Evolutionary conservation across 1,140 invertebrate genomes (phyloP).

Genomic region (Forficula auricularia): DNA sequence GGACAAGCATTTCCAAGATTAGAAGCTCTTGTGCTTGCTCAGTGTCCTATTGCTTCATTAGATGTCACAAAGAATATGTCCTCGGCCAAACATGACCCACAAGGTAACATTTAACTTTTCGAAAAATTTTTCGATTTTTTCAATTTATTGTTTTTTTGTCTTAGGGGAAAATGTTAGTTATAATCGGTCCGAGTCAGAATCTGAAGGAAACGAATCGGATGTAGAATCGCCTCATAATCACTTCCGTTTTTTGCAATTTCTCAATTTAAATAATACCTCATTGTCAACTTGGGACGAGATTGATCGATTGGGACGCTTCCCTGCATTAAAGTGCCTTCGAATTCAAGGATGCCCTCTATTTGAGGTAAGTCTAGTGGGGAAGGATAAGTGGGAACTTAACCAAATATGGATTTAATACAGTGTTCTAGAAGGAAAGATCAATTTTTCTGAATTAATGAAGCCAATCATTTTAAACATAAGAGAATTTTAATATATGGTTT

Average conservation of each 20-base stretch:
- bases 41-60: constrained; percentile 57
- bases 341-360: constrained; percentile 41
- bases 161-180: constrained; percentile 11
- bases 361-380: constrained; percentile 38
- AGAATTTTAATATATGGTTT: too few relatives aligned
- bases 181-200: constrained; percentile 21
- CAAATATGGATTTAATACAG: too few relatives aligned
- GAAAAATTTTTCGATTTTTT: too few relatives aligned
- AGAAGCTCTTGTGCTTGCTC: constrained; percentile 65
- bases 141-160: too few relatives aligned
- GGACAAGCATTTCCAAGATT: constrained; percentile 69
- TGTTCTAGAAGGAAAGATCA: too few relatives aligned
- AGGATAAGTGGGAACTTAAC: too few relatives aligned
- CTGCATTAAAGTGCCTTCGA: constrained; percentile 59
- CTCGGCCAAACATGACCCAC: neutral
- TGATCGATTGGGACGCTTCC: constrained; percentile 63
- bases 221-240: constrained; percentile 31
- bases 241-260: constrained; percentile 49
- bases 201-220: constrained; percentile 21
- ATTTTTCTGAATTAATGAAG: too few relatives aligned
- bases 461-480: too few relatives aligned
- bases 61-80: constrained; percentile 16
- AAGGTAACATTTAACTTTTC: too few relatives aligned
- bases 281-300: constrained; percentile 75
- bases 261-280: constrained; percentile 70